A percentile compares a stretch with the other conserved stretches of the same genome.
phyloP scores from a whole-genome alignment of 2,888 invertebrate genomes.

The Drosophila pseudotalamancana region DNA sequence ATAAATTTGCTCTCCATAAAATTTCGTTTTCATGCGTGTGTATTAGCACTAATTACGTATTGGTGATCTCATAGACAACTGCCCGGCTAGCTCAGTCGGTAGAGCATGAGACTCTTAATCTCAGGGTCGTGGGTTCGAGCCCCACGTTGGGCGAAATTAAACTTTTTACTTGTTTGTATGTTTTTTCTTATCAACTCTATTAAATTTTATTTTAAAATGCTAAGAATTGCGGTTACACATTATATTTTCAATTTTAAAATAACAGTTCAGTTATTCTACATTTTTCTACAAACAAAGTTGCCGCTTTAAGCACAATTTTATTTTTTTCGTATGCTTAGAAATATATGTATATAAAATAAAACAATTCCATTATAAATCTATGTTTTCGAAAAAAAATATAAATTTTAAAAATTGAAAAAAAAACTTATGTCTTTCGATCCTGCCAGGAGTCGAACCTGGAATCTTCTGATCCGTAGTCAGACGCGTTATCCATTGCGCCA shows the following conservation, averaged over 20 bases:
- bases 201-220: not conserved
- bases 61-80: not conserved
- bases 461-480: slow-evolving; percentile 84
- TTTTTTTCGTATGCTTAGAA: too few relatives aligned
- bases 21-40: not conserved
- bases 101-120: slow-evolving; percentile 85
- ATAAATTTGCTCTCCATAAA: not conserved
- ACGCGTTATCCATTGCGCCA: slow-evolving; percentile 84
- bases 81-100: slow-evolving; percentile 85
- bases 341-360: too few relatives aligned
- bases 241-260: not conserved
- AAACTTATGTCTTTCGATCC: slow-evolving; percentile 55
- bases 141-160: slow-evolving; percentile 82
- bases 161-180: slow-evolving; percentile 26
- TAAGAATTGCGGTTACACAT: too few relatives aligned
- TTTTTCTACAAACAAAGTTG: not conserved
- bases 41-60: not conserved
- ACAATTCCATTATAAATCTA: too few relatives aligned
- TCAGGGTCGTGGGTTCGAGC: slow-evolving; percentile 85
- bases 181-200: not conserved
- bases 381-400: not conserved
- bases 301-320: not conserved
- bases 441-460: slow-evolving; percentile 84
- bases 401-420: not conserved
- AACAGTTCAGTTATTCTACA: not conserved